Evolutionary conservation across 2,113 vertebrate genomes (phyloP), one percentile per base, ranked within the genome.

Genomic region (Austrofundulus limnaeus): DNA sequence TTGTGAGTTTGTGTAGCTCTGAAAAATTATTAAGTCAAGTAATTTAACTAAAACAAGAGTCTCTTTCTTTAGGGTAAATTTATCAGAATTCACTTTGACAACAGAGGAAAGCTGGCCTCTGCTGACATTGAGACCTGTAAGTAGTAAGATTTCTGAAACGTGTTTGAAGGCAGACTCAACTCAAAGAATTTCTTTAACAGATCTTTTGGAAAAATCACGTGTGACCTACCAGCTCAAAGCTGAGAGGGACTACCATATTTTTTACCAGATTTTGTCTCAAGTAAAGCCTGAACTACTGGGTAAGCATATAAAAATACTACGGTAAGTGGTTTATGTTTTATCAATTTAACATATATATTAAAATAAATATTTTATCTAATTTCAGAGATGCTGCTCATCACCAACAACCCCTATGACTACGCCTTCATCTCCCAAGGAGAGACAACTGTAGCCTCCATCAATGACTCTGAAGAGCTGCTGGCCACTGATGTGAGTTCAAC

Each of bases 261-360:
- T 93, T 89, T 96, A 96, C 80, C 95, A 96, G 90, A 96, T 96
- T 57, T 84, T 96, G 75, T 95, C 94, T 80, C 95, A 95, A 31
- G 85, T 82, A 75, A 96, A 95, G 70, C 94, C 94, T 1, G 95
- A 96, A 66, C 87, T 95, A 7, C 84, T 96, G 71, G 94, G 94
- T 63, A 61, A 19, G 41, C 7, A 7, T 28, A 54, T 39, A 0
- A 49, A 62, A 64, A 43, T 2, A 38, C 8, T 1, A 2, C 0
- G 38, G n/a, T 54, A 2, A 20, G 2, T 63, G 19, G 12, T 34
- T 34, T 10, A 34, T 10, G 31, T 34, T 34, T 8, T 10, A 10
- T 1, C 9, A 34, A 9, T 34, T 34, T 34, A 10, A 5, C 10
- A 34, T 1, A 11, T 5, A 13, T 53, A 34, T 11, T 4, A n/a